Evolutionary conservation across 2,888 invertebrate species (phyloP).

Genomic region (Agrotis puta): DNA sequence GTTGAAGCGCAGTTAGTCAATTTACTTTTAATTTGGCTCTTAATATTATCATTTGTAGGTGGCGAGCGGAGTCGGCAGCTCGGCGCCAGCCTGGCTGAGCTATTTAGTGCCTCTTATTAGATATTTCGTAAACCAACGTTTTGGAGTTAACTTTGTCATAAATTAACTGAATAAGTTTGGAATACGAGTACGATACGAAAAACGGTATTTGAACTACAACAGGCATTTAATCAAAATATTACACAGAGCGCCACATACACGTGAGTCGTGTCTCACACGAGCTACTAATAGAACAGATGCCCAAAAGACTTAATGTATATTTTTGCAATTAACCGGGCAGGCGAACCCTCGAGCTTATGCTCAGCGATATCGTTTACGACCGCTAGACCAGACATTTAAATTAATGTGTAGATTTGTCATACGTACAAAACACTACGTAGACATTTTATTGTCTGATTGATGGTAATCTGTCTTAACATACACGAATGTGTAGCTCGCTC

Average conservation of each 20-base stretch:
- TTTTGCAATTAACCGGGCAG: background rate
- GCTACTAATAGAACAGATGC: background rate
- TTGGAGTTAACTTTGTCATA: slow-evolving; percentile 3
- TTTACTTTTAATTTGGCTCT: slow-evolving; percentile 53
- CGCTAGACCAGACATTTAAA: background rate
- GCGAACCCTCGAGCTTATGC: no score
- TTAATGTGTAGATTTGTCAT: background rate
- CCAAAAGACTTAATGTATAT: background rate
- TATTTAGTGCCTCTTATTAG: slow-evolving; percentile 33
- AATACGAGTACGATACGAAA: background rate
- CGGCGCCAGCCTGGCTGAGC: background rate
- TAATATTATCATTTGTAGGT: slow-evolving; percentile 51
- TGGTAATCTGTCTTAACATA: slow-evolving; percentile 1
- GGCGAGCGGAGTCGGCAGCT: slow-evolving; percentile 18
- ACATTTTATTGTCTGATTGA: slow-evolving; percentile 1
- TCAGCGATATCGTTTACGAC: background rate
- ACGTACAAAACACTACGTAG: background rate
- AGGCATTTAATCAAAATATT: background rate
- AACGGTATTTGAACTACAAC: background rate
- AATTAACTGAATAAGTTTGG: background rate
- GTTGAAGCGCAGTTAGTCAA: slow-evolving; percentile 31
- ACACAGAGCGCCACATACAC: background rate
- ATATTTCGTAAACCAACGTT: slow-evolving; percentile 45
- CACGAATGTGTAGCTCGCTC: background rate
- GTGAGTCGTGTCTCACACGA: background rate